Percentiles rank a stretch among this genome's conserved stretches.
Evolutionary conservation across 2,797 vertebrate species (phyloP).

Genomic region (Delichon dasypus): DNA sequence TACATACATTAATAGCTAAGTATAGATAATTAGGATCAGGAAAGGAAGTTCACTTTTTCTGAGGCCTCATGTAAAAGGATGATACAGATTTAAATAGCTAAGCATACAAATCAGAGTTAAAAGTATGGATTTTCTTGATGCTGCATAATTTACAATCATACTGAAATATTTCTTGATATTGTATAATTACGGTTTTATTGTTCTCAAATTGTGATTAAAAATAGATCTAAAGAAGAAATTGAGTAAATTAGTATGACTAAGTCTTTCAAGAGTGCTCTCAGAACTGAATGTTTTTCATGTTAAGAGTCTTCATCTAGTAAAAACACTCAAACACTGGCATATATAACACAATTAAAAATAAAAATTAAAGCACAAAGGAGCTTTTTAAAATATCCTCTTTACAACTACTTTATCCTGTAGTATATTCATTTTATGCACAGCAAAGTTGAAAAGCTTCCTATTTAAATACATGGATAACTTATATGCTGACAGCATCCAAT

Average conservation of each 20-base stretch:
- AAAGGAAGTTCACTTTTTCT: background rate
- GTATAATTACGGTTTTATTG: background rate
- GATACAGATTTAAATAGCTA: background rate
- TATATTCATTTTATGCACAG: background rate
- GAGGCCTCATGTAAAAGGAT: background rate
- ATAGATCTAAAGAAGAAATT: slow-evolving; percentile 19
- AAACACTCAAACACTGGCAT: background rate
- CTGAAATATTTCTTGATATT: background rate
- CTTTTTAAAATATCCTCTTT: background rate
- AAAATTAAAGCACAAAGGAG: background rate
- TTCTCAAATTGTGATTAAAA: background rate
- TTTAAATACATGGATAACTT: background rate
- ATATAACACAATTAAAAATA: background rate
- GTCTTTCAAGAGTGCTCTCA: background rate
- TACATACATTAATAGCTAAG: background rate
- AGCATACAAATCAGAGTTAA: background rate
- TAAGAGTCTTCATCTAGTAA: background rate
- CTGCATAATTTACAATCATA: background rate
- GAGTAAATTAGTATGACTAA: background rate
- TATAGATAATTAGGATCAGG: background rate
- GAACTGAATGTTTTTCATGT: background rate
- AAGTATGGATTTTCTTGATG: background rate
- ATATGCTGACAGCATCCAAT: background rate
- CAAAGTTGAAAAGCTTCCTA: background rate
- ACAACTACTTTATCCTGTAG: background rate